A percentile compares a stretch with the other conserved stretches of the same genome.
Conservation (phyloP, 2,113 vertebrate genomes). For the Colaptes auratus region DNA sequence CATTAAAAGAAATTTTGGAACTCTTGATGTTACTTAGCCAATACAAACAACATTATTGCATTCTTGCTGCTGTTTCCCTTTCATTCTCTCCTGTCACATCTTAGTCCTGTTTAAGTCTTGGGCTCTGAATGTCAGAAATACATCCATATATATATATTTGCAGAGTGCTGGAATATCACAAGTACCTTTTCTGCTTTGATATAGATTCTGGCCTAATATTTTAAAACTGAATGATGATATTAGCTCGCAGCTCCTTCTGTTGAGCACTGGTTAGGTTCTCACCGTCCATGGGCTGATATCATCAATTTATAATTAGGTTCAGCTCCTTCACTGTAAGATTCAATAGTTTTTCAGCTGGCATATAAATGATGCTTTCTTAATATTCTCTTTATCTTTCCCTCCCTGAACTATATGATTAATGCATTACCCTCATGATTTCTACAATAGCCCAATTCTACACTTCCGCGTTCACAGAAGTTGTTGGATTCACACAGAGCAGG, state of each 20-base stretch:
- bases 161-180: neutral
- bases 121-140: neutral
- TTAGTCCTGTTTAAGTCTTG: neutral
- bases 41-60: neutral
- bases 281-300: neutral
- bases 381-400: neutral
- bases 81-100: neutral
- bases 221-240: neutral
- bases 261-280: neutral
- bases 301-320: conserved; percentile 21
- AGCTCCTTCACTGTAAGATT: neutral
- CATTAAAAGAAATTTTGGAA: neutral
- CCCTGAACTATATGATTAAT: neutral
- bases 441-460: neutral
- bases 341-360: neutral
- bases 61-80: neutral
- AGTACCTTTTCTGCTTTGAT: neutral
- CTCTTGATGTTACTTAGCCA: neutral
- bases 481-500: neutral
- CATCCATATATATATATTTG: neutral
- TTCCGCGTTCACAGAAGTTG: neutral
- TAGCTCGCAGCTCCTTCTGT: neutral
- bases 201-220: neutral
- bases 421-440: neutral
- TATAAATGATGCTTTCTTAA: neutral